Evolutionary conservation across 2,113 vertebrate species (phyloP).

Genomic region (Mormoops blainvillei): DNA sequence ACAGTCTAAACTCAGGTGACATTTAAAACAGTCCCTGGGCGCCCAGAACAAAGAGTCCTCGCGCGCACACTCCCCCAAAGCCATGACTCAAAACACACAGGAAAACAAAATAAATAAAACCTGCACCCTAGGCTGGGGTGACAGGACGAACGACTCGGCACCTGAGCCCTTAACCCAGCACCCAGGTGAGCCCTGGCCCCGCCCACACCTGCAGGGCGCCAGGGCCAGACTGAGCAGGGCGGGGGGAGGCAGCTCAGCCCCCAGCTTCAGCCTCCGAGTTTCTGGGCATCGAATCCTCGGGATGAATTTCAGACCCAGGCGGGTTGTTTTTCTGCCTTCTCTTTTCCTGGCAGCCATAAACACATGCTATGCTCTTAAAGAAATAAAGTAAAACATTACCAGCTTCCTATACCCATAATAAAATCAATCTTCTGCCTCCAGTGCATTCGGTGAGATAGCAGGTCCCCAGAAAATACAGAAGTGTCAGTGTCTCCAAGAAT

Average conservation of each 20-base stretch:
- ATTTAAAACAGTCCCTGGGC: slow-evolving; percentile 49
- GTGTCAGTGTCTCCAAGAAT: slow-evolving; percentile 40
- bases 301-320: background rate
- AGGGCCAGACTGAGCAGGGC: fast-evolving
- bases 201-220: fast-evolving
- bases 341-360: slow-evolving; percentile 8
- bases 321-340: background rate
- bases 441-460: slow-evolving; percentile 32
- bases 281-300: background rate
- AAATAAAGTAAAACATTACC: slow-evolving; percentile 50
- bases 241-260: fast-evolving
- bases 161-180: background rate
- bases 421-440: slow-evolving; percentile 56
- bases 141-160: background rate
- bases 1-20: slow-evolving; percentile 43
- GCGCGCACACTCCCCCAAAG: background rate
- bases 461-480: slow-evolving; percentile 20
- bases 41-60: slow-evolving; percentile 55
- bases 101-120: background rate
- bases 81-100: background rate
- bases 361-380: background rate
- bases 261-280: background rate
- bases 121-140: background rate
- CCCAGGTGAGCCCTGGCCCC: fast-evolving
- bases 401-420: slow-evolving; percentile 41